Evolutionary conservation across 2,888 invertebrate genomes (phyloP).

Genomic region (Eilema caniola): DNA sequence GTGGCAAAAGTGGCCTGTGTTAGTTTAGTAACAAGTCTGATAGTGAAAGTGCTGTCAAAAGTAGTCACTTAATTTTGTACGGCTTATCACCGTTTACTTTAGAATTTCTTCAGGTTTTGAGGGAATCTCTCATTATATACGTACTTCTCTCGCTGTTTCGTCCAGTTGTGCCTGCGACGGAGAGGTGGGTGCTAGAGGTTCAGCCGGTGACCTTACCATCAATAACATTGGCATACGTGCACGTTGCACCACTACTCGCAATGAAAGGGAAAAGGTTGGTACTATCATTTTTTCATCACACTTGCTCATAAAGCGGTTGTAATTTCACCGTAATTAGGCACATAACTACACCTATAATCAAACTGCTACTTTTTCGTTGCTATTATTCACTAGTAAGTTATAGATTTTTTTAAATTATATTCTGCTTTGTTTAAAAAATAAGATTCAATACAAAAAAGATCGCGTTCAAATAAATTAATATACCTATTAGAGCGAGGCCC

Average conservation of each 20-base stretch:
- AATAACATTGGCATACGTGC: constrained; percentile 40
- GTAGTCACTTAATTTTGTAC: neutral
- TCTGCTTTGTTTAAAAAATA: too few species aligned
- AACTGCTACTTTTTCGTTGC: too few species aligned
- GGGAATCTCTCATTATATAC: neutral
- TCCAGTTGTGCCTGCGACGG: constrained; percentile 50
- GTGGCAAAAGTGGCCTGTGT: too few species aligned
- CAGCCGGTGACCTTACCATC: constrained; percentile 64
- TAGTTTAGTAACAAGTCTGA: neutral
- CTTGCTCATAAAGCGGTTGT: too few species aligned
- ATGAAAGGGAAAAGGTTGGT: constrained; percentile 66
- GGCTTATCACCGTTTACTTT: neutral
- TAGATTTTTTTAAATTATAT: too few species aligned
- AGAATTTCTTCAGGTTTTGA: neutral
- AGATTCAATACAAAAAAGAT: too few species aligned
- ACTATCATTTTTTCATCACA: constrained; percentile 16
- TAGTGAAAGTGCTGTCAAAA: neutral
- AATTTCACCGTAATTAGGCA: too few species aligned
- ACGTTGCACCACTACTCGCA: constrained; percentile 49
- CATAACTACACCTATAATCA: too few species aligned
- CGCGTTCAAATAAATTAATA: too few species aligned
- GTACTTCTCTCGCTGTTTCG: neutral
- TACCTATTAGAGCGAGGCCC: too few species aligned
- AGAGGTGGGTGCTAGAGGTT: constrained; percentile 54
- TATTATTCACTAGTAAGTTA: too few species aligned